phyloP scores from a whole-genome alignment of 1,140 invertebrate genomes.

The Trachymyrmex septentrionalis region DNA sequence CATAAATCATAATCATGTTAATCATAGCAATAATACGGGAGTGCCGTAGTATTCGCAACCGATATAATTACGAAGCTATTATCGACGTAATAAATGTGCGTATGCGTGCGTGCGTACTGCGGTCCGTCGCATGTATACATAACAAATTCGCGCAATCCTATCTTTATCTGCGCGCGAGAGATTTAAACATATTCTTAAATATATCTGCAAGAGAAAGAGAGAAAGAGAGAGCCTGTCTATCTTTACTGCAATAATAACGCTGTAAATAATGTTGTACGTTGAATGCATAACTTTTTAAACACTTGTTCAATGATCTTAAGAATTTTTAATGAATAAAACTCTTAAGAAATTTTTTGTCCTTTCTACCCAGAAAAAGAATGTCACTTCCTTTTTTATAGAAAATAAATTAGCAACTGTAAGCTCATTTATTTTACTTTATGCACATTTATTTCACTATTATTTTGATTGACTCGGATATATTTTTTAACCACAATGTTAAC shows the following conservation, averaged over 20 bases:
- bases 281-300: neutral
- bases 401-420: conserved; percentile 1
- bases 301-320: neutral
- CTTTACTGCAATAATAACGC: neutral
- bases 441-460: neutral
- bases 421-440: neutral
- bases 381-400: neutral
- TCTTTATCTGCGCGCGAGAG: conserved; percentile 4
- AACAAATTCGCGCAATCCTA: conserved; percentile 60
- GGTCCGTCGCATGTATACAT: conserved; percentile 47
- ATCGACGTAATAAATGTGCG: conserved; percentile 68
- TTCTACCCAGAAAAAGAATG: neutral
- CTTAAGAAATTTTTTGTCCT: neutral
- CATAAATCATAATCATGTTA: conserved; percentile 75
- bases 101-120: neutral
- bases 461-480: neutral
- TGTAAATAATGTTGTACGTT: neutral
- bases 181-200: conserved; percentile 19
- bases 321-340: neutral
- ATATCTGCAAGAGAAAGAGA: neutral
- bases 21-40: conserved; percentile 67
- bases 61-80: conserved; percentile 54
- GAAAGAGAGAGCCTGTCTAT: neutral
- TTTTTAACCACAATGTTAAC: neutral
- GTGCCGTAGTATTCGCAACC: neutral